Conservation (phyloP, 2,888 invertebrate genomes). For the Mimumesa dahlbomi region DNA sequence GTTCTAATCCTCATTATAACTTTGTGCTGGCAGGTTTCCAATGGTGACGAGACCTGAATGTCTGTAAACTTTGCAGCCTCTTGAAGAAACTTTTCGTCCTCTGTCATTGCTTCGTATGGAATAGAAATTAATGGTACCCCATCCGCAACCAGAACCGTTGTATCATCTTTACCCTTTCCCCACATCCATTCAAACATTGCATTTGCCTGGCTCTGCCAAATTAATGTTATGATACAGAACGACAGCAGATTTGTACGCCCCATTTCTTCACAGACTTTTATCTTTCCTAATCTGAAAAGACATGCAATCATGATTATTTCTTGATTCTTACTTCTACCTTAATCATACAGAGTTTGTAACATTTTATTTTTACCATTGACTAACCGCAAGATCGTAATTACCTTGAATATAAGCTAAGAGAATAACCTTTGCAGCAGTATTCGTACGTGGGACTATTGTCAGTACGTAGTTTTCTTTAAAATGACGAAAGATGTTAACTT, state of each 20-base stretch:
- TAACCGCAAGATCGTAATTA: too few relatives aligned
- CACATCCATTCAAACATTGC: conserved; percentile 76
- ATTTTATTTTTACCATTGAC: too few relatives aligned
- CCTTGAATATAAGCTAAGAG: too few relatives aligned
- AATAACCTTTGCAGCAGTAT: too few relatives aligned
- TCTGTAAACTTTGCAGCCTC: conserved; percentile 84
- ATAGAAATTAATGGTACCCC: conserved; percentile 74
- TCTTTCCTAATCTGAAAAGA: not conserved
- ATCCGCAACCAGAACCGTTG: conserved; percentile 64
- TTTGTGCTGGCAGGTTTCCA: conserved; percentile 86
- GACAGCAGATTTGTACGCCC: not conserved
- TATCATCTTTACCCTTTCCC: conserved; percentile 60
- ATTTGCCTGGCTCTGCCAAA: conserved; percentile 41
- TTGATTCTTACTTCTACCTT: not conserved
- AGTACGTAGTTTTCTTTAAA: too few relatives aligned
- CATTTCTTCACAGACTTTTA: conserved; percentile 9
- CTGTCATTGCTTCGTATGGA: conserved; percentile 76
- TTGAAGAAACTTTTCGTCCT: conserved; percentile 85
- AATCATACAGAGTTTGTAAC: too few relatives aligned
- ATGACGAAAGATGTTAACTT: too few relatives aligned
- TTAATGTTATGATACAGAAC: not conserved
- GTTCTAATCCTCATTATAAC: conserved; percentile 83
- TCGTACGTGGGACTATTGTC: too few relatives aligned
- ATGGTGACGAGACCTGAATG: conserved; percentile 82
- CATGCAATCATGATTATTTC: not conserved